Evolutionary conservation across 92 coral and sea anemone species (phyloP).

Genomic region (Paragorgia papillata): DNA sequence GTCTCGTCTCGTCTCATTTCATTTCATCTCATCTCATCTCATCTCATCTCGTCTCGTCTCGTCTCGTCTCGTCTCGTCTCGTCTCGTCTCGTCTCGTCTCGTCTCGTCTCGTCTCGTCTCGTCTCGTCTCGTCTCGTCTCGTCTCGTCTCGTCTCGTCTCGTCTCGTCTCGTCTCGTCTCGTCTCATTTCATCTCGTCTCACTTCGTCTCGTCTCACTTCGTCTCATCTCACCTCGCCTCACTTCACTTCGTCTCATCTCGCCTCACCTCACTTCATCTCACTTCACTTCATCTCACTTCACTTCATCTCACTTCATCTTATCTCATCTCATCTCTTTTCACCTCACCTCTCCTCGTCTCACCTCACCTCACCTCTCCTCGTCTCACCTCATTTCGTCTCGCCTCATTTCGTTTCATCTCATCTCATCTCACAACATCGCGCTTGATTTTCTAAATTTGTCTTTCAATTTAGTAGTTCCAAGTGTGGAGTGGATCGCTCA

Average conservation of each 20-base stretch:
- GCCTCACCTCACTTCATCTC: background rate
- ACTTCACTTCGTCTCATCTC: background rate
- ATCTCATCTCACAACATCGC: background rate
- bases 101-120: too few species aligned
- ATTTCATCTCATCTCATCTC: slow-evolving; percentile 45
- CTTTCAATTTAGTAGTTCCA: background rate
- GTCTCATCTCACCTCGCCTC: background rate
- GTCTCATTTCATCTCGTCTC: too few species aligned
- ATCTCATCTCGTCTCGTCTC: slow-evolving; percentile 15
- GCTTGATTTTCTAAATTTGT: too few species aligned
- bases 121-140: too few species aligned
- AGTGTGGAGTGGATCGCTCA: slow-evolving; percentile 11
- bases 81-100: too few species aligned
- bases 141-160: too few species aligned
- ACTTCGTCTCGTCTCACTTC: too few species aligned
- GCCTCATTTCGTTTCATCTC: background rate
- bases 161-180: too few species aligned
- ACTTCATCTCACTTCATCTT: background rate
- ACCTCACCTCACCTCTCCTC: background rate
- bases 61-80: too few species aligned
- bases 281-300: background rate
- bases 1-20: slow-evolving; percentile 36
- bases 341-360: background rate
- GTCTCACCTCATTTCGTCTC: background rate
- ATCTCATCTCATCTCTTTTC: background rate